Evolutionary conservation across 2,113 vertebrate species (phyloP), one percentile per base, ranked within the genome.

Genomic region (Campylomormyrus tamandua): DNA sequence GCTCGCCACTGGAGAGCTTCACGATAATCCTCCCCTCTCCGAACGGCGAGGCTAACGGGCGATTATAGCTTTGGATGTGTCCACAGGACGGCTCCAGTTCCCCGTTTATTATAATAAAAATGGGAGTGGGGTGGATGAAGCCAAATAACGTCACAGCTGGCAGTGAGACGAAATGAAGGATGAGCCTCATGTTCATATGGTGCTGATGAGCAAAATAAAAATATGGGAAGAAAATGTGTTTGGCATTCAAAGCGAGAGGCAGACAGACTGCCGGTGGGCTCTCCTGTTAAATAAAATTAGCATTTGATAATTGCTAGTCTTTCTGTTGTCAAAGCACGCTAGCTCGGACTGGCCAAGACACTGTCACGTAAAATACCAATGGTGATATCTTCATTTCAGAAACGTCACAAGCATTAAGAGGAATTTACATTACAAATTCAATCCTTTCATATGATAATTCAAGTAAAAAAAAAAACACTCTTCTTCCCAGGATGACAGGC

Each of bases 221-320:
- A 80, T 31, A n/a, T 52, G 27, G 70, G 31, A 35, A 89, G 50
- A 35, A 80, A 35, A 46, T 50, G 45, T 89, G 88, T 49, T 50
- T 89, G 19, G 17, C 70, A 89, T 50, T 31, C 70, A 39, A 27
- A 80, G 39, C 19, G 66, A 48, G 42, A 89, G 88, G 88, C 70
- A 83, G 66, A 89, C 77, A 83, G 83, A 48, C 90, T 86, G 88
- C 62, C 83, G 84, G 62, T 84, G 90, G 70, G 50, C 92, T 88
- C 88, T 94, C 93, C 93, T 92, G 74, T 80, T 93, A 90, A 91
- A 94, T 92, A 90, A 89, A 91, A 94, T 94, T 93, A 93, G 90
- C 92, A 91, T 95, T 94, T 92, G 91, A 45, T 66, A 89, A 86
- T 66, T 58, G 39, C 74, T 90, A 45, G 89, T 88, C 91, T 90